Base-by-base conservation (phyloP, 2,888 invertebrate species). In the Cephus nigrinus region DNA sequence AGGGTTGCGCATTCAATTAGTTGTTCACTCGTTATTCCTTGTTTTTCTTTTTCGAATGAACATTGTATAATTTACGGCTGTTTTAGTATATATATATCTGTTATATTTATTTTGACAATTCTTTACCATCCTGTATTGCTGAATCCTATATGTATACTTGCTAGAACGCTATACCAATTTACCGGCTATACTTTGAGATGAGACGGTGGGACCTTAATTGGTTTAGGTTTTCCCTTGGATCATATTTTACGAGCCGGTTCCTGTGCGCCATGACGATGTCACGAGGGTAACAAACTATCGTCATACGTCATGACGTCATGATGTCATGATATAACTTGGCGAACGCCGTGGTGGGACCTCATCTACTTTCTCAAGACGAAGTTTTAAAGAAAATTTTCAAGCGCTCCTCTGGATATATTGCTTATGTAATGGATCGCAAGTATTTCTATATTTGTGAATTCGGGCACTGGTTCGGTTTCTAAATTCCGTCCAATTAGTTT, bases 211-310 rank as follows among this genome's bases (percentile, higher is more conserved):
- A 74, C 73, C 79, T 81, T 85, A 85, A 85, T 85, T 85, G 81
- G 78, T 80, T 77, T 69, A 78, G 80, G 79, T 82, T 83, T 82
- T 82, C 82, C 75, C 78, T 76, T 79, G 80, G 80, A 82, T 81
- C 80, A 80, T 78, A 75, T 83, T 84, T 82, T 82, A 82, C 76
- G 82, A 79, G 78, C 32, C 30, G 12, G 36, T 77, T 74, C 32
- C 36, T 76, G 75, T 74, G 76, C 72, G 76, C 68, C 71, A 73
- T 78, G 69, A 68, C 31, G 15, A 71, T 72, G 69, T 71, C 79
- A 69, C 79, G 79, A 80, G 82, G 81, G 82, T 82, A 81, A 84
- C 74, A 35, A 80, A 82, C 77, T 75, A 80, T 80, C 76, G 75
- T 76, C 73, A 79, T 81, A 78, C 78, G 78, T 79, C 80, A 80